Base-by-base conservation (phyloP, 2,888 invertebrate species). In the Anticlea derivata region DNA sequence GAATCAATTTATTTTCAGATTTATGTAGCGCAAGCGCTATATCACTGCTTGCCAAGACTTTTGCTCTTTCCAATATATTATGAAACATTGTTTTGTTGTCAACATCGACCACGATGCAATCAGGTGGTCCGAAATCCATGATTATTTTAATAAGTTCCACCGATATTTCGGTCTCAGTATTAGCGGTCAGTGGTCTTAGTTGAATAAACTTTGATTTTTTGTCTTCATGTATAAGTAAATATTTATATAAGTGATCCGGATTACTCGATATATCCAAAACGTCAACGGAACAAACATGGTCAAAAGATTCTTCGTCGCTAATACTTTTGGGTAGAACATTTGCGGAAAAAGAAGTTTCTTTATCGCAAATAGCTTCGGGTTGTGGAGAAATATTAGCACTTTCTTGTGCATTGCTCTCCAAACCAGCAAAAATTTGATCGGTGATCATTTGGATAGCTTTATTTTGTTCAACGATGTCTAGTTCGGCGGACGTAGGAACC, bases 101-200 rank as follows among this genome's bases (percentile, higher is more conserved):
- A 11, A 7, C 1, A 1, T 41, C 23, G 1, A 59, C 43, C 5
- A 41, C 24, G 5, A 59, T 24, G 11, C 48, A 53, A n/a, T 46
- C 29, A 1, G 58, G 58, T 6, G 50, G 35, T 8, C 58, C 53
- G 7, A 53, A 41, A 27, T 59, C 58, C 38, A 53, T 43, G 5
- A 59, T 26, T 22, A 59, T 35, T 10, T 50, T 41, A 1, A 40
- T 29, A 5, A 59, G 46, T 37, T 59, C 58, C 1, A 48, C 13
- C 0, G 48, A 10, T 2, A 50, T 13, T n/a, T 55, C 50, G 0
- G 39, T 26, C 5, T 50, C 37, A 3, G 31, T 24, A 7, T 23
- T 20, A 5, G 35, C 20, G 22, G 31, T 53, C 7, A 53, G 3
- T 20, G 58, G 58, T 41, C 58, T 38, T 8, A 59, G 45, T 27